Base-by-base conservation (phyloP, 1,140 invertebrate species). In the Mya arenaria region DNA sequence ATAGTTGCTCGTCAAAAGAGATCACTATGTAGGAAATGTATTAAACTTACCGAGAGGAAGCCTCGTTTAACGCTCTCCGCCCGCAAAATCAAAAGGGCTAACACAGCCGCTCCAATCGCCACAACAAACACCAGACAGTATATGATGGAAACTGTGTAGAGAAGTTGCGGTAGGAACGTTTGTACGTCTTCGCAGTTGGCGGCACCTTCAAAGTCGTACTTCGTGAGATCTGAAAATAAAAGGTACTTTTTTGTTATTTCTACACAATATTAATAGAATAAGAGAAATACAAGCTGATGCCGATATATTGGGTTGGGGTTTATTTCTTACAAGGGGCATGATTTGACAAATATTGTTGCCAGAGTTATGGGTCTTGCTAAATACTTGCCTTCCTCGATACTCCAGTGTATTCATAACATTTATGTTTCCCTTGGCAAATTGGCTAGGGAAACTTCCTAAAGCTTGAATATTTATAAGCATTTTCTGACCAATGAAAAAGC, bases 71-170 rank as follows among this genome's bases (percentile, higher is more conserved):
- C 30, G 52, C 66, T 74, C 65, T 87, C 81, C 3, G 82, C 78
- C 19, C 84, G 39, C 17, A 83, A 63, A 6, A 80, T 81, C 30
- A 87, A 68, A 19, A 85, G 55, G 8, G 84, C 72, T 62, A 87
- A 41, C 0, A 82, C 66, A 23, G 84, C 77, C 15, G 84, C 63
- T 1, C 55, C 55, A 30, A 81, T 69, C 13, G 73, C 81, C 30
- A 78, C 19, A 6, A 85, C 5, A 37, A 85, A 75, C 19, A 65
- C 65, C 10, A 83, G 28, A 28, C 56, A 30, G 63, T 82, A 87
- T 17, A 66, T 55, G 0, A n/a, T 81, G 74, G 71, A 78, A 25
- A 87, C 37, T 1, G 58, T 68, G 39, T 77, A 82, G 55, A 85
- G 44, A 41, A 85, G 69, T 55, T 83, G 80, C 5, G 83, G 58